Conservation (phyloP, 2,797 vertebrate genomes). For the Sarcoramphus papa region DNA sequence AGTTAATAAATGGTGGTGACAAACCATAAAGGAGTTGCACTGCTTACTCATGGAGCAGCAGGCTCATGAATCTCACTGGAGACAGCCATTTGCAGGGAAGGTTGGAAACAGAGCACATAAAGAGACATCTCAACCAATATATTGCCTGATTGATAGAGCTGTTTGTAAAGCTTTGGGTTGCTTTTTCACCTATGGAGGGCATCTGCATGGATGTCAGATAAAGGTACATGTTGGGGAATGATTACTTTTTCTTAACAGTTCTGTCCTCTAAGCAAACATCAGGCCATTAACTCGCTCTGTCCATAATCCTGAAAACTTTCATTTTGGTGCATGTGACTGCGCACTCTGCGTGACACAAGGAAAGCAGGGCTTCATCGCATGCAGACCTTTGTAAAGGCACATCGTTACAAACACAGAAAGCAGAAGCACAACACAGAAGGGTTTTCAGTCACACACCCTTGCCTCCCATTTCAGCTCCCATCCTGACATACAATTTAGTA, state of each 20-base stretch:
- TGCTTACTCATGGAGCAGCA: accelerated
- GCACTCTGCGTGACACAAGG: neutral
- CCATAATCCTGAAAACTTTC: neutral
- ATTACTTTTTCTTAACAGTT: neutral
- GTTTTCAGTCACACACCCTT: neutral
- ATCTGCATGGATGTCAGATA: neutral
- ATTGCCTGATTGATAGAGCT: neutral
- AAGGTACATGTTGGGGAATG: neutral
- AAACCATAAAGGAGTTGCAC: neutral
- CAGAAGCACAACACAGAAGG: neutral
- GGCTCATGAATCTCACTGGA: accelerated
- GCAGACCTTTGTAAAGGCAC: neutral
- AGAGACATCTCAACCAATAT: neutral
- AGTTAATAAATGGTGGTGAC: neutral
- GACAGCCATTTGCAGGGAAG: neutral
- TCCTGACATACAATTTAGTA: neutral
- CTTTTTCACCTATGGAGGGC: neutral
- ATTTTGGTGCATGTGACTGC: neutral
- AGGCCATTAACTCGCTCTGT: neutral
- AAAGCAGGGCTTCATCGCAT: neutral
- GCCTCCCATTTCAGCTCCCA: neutral
- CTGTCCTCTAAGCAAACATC: neutral
- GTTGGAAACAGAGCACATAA: neutral
- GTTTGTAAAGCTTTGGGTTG: neutral
- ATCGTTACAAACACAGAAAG: neutral